These are phyloP conservation scores for Oreotrochilus melanogaster DNA, from an alignment of 2,113 vertebrate species.

Conservation along the genomic window DNA sequence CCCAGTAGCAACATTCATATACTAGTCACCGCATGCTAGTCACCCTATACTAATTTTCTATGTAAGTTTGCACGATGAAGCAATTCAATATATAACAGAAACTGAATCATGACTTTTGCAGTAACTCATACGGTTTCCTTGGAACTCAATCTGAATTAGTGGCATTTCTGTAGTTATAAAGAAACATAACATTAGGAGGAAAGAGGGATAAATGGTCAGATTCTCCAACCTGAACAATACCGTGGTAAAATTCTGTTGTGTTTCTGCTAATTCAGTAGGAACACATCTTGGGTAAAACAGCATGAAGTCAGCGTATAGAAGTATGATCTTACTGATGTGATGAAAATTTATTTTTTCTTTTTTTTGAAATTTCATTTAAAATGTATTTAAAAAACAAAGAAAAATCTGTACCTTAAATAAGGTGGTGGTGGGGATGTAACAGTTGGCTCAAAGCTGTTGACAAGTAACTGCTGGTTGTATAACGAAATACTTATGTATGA, in stretches of 20 bases:
- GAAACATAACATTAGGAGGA: background rate
- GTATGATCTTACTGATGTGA: background rate
- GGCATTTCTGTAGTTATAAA: background rate
- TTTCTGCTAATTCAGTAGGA: background rate
- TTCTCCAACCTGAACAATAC: background rate
- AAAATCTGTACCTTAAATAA: background rate
- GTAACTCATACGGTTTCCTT: background rate
- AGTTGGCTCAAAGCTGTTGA: background rate
- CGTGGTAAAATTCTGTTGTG: background rate
- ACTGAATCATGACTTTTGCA: too few species aligned
- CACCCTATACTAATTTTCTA: background rate
- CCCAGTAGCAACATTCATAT: background rate
- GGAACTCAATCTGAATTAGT: background rate
- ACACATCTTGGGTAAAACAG: background rate
- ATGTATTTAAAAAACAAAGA: background rate
- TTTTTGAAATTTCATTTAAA: background rate
- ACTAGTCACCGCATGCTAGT: background rate
- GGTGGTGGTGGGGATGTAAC: too few species aligned
- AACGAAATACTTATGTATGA: background rate
- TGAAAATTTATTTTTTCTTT: background rate
- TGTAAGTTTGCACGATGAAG: background rate
- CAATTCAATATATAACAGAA: background rate
- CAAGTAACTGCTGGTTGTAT: background rate
- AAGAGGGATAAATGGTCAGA: background rate
- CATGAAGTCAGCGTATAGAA: background rate